A percentile compares a stretch with the other conserved stretches of the same genome.
phyloP scores from a whole-genome alignment of 2,888 invertebrate species.

The Pimpla rufipes region DNA sequence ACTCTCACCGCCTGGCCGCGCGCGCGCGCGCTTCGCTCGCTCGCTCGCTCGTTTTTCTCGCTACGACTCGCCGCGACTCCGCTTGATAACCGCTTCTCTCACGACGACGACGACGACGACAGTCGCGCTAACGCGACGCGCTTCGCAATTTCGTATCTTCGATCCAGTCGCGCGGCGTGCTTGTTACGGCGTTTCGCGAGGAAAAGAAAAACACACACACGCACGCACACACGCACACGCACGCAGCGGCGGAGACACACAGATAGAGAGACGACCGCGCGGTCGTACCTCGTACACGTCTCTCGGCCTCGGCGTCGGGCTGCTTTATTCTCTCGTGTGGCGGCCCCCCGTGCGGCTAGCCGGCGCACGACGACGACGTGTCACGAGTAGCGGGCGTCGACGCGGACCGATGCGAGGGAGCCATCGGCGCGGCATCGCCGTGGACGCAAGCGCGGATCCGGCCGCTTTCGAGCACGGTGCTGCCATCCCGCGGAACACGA shows the following conservation, averaged over 20 bases:
- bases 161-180: background rate
- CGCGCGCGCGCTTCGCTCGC: background rate
- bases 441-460: conserved; percentile 51
- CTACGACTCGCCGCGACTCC: too few species aligned
- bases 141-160: background rate
- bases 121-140: background rate
- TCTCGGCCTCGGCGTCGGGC: conserved; percentile 19
- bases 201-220: background rate
- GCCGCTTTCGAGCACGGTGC: background rate
- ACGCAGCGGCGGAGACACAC: too few species aligned
- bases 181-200: background rate
- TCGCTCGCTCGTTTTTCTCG: background rate
- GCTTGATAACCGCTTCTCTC: too few species aligned
- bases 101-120: conserved; percentile 4
- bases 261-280: too few species aligned
- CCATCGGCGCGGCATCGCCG: conserved; percentile 33
- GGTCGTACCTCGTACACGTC: conserved; percentile 12
- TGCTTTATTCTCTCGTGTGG: conserved; percentile 22
- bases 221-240: conserved; percentile 3
- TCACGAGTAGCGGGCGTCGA: conserved; percentile 70
- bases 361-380: conserved; percentile 68
- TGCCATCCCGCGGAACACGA: conserved; percentile 45
- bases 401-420: conserved; percentile 62
- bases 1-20: background rate
- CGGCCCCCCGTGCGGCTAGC: conserved; percentile 48